Evolutionary conservation across 2,113 vertebrate species (phyloP).

Genomic region (Burhinus oedicnemus): DNA sequence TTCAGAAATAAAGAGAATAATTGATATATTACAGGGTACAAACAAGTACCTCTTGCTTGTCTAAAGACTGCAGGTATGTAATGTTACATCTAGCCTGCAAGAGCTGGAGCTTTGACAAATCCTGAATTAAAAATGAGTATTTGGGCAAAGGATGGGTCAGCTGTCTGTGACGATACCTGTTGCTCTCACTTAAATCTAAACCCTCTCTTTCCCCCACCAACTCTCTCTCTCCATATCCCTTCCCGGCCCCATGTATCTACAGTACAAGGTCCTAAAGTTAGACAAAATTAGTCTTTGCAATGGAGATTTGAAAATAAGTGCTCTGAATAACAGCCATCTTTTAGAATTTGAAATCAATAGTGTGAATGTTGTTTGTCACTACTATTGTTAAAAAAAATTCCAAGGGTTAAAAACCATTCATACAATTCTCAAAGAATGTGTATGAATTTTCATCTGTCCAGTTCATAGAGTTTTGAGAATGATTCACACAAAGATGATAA

Average conservation of each 20-base stretch:
- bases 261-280: not conserved
- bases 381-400: not conserved
- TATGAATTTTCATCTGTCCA: not conserved
- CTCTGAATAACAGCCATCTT: not conserved
- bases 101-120: not conserved
- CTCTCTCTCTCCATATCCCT: not conserved
- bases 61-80: not conserved
- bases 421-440: rapidly evolving
- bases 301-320: not conserved
- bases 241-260: rapidly evolving
- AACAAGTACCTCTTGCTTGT: not conserved
- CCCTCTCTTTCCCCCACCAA: rapidly evolving
- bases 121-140: not conserved
- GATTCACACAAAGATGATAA: not conserved
- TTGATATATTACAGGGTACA: not conserved
- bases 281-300: not conserved
- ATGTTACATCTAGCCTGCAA: not conserved
- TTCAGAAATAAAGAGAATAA: not conserved
- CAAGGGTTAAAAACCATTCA: not conserved
- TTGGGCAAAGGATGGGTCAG: not conserved
- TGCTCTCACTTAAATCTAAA: not conserved
- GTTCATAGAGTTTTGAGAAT: not conserved
- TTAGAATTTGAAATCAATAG: not conserved
- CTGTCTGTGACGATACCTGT: not conserved
- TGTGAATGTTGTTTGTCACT: not conserved